Evolutionary conservation across 2,888 invertebrate species (phyloP).

Genomic region (Ormyrus rosae): DNA sequence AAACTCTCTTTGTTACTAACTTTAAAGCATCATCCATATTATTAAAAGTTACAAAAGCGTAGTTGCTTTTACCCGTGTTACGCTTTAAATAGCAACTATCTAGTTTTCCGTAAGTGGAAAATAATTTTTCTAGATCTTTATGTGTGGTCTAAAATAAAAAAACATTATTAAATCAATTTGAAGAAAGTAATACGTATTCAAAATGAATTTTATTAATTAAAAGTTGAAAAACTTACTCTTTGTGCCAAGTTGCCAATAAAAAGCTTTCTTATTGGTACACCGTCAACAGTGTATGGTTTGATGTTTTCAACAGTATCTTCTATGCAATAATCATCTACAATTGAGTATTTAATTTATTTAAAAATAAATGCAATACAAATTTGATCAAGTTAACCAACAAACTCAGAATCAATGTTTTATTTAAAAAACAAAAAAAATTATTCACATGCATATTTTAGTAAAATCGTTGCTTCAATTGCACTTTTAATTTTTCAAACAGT

Average conservation of each 20-base stretch:
- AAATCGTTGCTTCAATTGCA: too few relatives aligned
- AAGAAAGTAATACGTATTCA: not conserved
- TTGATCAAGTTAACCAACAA: too few relatives aligned
- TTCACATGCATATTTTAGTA: too few relatives aligned
- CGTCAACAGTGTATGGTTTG: slow-evolving; percentile 77
- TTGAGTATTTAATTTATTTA: too few relatives aligned
- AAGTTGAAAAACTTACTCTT: slow-evolving; percentile 74
- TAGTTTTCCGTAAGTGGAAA: slow-evolving; percentile 79
- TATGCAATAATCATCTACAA: slow-evolving; percentile 25
- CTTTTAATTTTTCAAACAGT: too few relatives aligned
- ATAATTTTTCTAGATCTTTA: slow-evolving; percentile 78
- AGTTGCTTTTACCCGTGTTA: slow-evolving; percentile 76
- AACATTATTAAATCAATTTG: not conserved
- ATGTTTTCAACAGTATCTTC: slow-evolving; percentile 40
- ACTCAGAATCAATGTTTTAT: too few relatives aligned
- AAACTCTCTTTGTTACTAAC: slow-evolving; percentile 70
- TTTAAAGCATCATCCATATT: slow-evolving; percentile 78
- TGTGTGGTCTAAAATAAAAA: slow-evolving; percentile 77
- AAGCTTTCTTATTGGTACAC: slow-evolving; percentile 79
- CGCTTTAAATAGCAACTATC: slow-evolving; percentile 79
- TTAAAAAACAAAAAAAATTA: too few relatives aligned
- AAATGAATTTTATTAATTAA: not conserved
- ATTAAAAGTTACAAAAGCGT: slow-evolving; percentile 79
- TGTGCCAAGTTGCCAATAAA: slow-evolving; percentile 79
- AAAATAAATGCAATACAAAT: too few relatives aligned